Base-by-base conservation (phyloP, 2,113 vertebrate genomes). In the Cariama cristata region DNA sequence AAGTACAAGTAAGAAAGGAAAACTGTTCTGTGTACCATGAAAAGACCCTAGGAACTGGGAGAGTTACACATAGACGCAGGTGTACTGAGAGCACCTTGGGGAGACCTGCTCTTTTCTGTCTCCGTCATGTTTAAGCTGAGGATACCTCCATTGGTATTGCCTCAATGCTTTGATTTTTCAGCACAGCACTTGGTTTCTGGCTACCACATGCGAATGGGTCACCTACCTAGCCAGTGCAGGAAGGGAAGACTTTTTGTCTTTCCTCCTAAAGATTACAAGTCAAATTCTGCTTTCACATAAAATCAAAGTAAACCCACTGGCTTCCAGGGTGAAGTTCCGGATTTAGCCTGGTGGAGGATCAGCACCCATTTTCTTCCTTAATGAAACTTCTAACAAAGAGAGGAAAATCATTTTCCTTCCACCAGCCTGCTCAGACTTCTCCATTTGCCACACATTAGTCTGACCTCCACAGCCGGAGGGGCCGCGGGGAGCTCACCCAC, bases 401-500 rank as follows among this genome's bases (percentile, higher is more conserved):
- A 93, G 28, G 27, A 82, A 69, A 86, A n/a, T 2, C 0, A 15
- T 76, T 64, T 69, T 22, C 66, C 49, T 85, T 38, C 62, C 63
- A 33, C 30, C 40, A 69, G 33, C 11, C 67, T 58, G 50, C 58
- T 72, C 42, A 30, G 30, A 50, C 6, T 6, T 44, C 60, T 59
- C 52, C 44, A 26, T 7, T 26, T 59, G 56, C 75, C 64, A 67
- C 45, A 7, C 1, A 6, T 32, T 4, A 40, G 8, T 6, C 35
- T 4, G 27, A 72, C 27, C 86, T 69, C 58, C 24, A 69, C 49
- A 75, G 77, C 60, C 2, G 0, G 40, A 64, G 71, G 45, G 40
- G 33, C 15, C 0, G 0, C 1, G 1, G 4, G 22, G 58, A 59
- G n/a, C 35, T 84, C 16, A 5, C 27, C 1, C 1, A 38, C 38